phyloP scores from a whole-genome alignment of 2,797 vertebrate species.

The Scolopax rusticola region DNA sequence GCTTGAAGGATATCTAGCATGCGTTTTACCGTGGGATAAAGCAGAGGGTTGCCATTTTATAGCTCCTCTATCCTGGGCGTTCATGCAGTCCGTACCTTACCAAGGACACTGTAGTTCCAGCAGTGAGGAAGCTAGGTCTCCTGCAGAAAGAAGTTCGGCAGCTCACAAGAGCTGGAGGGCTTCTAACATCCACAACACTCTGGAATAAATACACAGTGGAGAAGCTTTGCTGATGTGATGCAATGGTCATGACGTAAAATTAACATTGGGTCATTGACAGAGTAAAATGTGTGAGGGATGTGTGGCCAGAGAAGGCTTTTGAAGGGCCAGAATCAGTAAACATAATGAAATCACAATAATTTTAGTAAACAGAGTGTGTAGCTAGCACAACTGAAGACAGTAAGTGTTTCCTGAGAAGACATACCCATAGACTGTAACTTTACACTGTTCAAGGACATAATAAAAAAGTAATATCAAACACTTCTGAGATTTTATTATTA shows the following conservation, averaged over 20 bases:
- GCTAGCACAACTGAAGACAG: not conserved
- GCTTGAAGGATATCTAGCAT: too few relatives aligned
- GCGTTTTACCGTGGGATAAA: not conserved
- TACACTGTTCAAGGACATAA: not conserved
- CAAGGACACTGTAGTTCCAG: accelerated
- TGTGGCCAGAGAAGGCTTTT: not conserved
- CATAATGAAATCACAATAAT: not conserved
- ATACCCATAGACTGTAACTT: not conserved
- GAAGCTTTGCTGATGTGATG: not conserved
- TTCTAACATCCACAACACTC: not conserved
- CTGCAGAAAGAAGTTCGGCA: not conserved
- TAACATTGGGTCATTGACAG: not conserved
- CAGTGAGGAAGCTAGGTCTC: not conserved
- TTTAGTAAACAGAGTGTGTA: not conserved
- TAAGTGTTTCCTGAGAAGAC: not conserved
- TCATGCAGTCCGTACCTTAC: accelerated
- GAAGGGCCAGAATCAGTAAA: not conserved
- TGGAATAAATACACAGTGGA: accelerated
- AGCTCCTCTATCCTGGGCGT: not conserved
- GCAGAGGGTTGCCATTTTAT: not conserved
- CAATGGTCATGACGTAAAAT: not conserved
- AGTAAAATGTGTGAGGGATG: not conserved
- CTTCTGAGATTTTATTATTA: not conserved
- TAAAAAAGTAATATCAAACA: not conserved
- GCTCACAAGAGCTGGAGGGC: not conserved